Conservation (phyloP, 2,797 vertebrate genomes). For the Enteromius argenteus region DNA sequence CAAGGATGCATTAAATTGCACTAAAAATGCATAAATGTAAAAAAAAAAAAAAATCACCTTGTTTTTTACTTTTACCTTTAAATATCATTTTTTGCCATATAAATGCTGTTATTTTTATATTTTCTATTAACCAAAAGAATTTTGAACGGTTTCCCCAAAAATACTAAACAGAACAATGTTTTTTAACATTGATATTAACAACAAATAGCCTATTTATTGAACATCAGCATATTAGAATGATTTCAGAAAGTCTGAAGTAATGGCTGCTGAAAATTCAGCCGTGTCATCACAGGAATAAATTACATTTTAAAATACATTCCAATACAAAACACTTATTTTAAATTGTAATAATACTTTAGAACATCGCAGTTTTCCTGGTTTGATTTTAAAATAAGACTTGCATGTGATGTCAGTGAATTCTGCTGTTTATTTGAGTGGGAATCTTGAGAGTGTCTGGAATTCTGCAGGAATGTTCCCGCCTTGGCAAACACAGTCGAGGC, state of each 20-base stretch:
- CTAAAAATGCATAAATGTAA: too few species aligned
- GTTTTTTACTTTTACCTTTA: too few species aligned
- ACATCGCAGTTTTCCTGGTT: background rate
- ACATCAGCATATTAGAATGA: background rate
- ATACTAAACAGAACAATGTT: background rate
- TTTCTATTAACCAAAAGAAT: background rate
- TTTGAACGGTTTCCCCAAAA: background rate
- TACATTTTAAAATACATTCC: background rate
- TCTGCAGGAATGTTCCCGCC: conserved; percentile 43
- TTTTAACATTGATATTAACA: background rate
- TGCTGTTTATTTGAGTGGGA: conserved; percentile 41
- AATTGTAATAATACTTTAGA: background rate
- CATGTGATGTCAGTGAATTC: background rate
- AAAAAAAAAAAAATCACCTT: too few species aligned
- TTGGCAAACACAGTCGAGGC: background rate
- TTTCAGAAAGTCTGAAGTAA: background rate
- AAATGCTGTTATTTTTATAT: background rate
- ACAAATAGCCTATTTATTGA: background rate
- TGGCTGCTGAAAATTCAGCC: background rate
- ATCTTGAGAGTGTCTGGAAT: conserved; percentile 39
- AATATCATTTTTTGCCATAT: background rate
- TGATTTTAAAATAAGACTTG: background rate
- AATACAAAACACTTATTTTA: background rate
- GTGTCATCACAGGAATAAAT: background rate
- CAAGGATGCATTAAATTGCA: background rate